These are phyloP conservation scores for Vesta saturnalis DNA, from an alignment of 2,888 invertebrate species.

Conservation along the genomic window DNA sequence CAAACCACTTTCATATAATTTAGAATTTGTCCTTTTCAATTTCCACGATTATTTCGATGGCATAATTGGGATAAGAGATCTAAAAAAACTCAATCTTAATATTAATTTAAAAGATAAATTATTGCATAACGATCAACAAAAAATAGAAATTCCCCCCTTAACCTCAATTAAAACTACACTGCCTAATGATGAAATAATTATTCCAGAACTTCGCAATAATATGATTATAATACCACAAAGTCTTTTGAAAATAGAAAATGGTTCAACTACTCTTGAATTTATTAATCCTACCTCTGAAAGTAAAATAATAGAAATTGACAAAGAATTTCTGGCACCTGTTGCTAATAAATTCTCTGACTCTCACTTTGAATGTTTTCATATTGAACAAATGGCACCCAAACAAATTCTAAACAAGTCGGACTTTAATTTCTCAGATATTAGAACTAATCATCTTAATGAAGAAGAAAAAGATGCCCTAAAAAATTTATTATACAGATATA, in stretches of 20 bases:
- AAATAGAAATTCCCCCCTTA: background rate
- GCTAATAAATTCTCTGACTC: background rate
- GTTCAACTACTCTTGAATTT: background rate
- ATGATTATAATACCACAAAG: background rate
- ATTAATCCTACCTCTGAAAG: background rate
- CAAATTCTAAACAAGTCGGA: no score
- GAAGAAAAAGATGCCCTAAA: slow-evolving; percentile 34
- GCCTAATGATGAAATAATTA: slow-evolving; percentile 4
- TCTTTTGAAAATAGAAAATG: background rate
- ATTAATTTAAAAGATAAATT: slow-evolving; percentile 23
- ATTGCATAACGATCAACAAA: slow-evolving; percentile 15
- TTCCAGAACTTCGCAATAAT: background rate
- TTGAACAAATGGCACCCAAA: background rate
- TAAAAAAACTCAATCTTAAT: slow-evolving; percentile 24
- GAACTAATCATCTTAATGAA: slow-evolving; percentile 36
- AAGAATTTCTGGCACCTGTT: background rate
- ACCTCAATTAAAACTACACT: background rate
- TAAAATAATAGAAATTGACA: background rate
- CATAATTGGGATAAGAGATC: slow-evolving; percentile 30
- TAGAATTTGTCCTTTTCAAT: slow-evolving; percentile 27
- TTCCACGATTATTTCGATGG: slow-evolving; percentile 39
- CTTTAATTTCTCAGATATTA: no score
- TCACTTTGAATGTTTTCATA: slow-evolving; percentile 6
- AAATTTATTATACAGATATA: slow-evolving; percentile 30
- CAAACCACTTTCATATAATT: slow-evolving; percentile 6